Percentiles rank a stretch among this genome's conserved stretches.
phyloP scores from a whole-genome alignment of 2,113 vertebrate genomes.

The Typhlomys cinereus region DNA sequence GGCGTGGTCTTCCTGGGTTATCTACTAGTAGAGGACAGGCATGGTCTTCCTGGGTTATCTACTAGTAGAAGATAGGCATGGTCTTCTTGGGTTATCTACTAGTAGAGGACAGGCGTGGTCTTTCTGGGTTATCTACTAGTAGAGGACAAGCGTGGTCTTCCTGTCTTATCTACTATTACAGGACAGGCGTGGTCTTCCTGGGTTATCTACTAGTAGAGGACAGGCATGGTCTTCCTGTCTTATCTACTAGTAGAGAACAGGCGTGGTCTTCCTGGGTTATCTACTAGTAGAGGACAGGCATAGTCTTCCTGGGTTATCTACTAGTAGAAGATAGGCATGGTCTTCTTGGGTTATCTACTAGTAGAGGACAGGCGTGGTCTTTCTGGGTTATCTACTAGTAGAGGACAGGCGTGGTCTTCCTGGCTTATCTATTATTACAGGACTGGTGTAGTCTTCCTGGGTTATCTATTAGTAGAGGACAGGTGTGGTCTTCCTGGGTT shows the following conservation, averaged over 20 bases:
- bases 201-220: no score
- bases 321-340: not conserved
- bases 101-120: not conserved
- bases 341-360: not conserved
- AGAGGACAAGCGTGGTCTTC: not conserved
- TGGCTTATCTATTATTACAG: no score
- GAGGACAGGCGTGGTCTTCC: not conserved
- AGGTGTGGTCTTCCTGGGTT: not conserved
- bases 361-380: not conserved
- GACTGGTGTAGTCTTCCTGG: not conserved
- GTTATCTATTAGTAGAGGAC: not conserved
- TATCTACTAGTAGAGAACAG: not conserved
- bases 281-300: not conserved
- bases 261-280: not conserved
- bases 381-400: not conserved
- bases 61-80: not conserved
- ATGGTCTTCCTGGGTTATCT: not conserved
- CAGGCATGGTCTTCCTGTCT: not conserved
- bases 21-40: not conserved
- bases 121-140: no score
- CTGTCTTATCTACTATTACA: not conserved
- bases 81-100: no score
- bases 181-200: not conserved
- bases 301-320: no score
- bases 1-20: not conserved